Conservation (phyloP, 2,888 invertebrate species). For the Keiferia lycopersicella region DNA sequence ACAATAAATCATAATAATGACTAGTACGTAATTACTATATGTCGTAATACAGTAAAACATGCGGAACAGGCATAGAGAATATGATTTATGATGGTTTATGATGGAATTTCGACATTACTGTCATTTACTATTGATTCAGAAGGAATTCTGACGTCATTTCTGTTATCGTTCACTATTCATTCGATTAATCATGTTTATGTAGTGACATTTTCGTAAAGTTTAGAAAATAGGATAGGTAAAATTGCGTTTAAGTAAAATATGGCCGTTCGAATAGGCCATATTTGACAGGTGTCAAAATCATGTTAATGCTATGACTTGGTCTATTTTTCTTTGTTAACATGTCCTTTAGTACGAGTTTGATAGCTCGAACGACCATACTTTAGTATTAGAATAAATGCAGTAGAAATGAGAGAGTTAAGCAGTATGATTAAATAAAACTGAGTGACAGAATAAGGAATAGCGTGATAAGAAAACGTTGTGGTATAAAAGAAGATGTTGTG, state of each 20-base stretch:
- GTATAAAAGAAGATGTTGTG: too few relatives aligned
- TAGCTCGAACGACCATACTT: too few relatives aligned
- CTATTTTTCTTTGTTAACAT: too few relatives aligned
- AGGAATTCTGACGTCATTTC: conserved; percentile 19
- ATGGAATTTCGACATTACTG: conserved; percentile 48
- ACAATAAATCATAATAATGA: conserved; percentile 31
- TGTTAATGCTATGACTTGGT: too few relatives aligned
- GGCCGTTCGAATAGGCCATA: too few relatives aligned
- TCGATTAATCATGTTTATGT: conserved; percentile 2
- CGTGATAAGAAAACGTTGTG: too few relatives aligned
- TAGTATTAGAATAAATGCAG: too few relatives aligned
- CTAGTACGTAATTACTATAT: conserved; percentile 1
- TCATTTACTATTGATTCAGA: conserved; percentile 32
- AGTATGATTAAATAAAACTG: too few relatives aligned
- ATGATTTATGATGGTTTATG: conserved; percentile 40
- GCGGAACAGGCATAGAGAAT: conserved; percentile 44
- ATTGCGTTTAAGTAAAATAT: not conserved
- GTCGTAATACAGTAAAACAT: conserved; percentile 32
- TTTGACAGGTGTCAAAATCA: too few relatives aligned
- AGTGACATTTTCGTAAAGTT: not conserved
- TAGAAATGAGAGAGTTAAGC: too few relatives aligned
- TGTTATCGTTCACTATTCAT: conserved; percentile 19
- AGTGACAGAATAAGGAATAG: too few relatives aligned
- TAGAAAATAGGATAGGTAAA: not conserved
- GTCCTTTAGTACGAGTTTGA: too few relatives aligned